Percentiles rank a stretch among this genome's conserved stretches.
Evolutionary conservation across 2,888 invertebrate species (phyloP).

Genomic region (Pegoplata infirma): DNA sequence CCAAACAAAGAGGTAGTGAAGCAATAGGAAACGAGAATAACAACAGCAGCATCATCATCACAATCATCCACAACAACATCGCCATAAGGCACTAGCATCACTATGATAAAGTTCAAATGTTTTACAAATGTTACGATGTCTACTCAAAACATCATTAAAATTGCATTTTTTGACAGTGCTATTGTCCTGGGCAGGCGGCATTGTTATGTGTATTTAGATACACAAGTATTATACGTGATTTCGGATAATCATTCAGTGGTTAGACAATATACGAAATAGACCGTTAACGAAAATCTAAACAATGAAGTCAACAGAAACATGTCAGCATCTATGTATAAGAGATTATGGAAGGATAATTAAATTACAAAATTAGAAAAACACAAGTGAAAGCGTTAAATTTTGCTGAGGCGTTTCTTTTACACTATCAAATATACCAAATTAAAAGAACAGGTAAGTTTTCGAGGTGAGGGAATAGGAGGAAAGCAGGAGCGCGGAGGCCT

Average conservation of each 20-base stretch:
- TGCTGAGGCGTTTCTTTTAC: no score
- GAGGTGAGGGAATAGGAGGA: no score
- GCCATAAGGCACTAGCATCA: neutral
- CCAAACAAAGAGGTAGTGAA: neutral
- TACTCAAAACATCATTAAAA: conserved; percentile 32
- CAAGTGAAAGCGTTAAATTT: no score
- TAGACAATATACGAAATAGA: conserved; percentile 3
- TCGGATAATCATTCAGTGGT: conserved; percentile 4
- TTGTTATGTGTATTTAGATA: neutral
- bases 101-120: conserved; percentile 18
- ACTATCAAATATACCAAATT: no score
- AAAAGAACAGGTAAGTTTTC: no score
- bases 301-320: neutral
- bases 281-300: neutral
- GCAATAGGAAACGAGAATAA: neutral
- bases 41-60: neutral
- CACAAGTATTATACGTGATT: conserved; percentile 4
- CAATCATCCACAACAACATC: neutral
- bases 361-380: neutral
- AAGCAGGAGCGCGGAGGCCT: no score
- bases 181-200: neutral
- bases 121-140: conserved; percentile 25
- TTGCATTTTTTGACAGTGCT: conserved; percentile 1
- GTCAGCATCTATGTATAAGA: neutral
- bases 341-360: conserved; percentile 21